Conservation (phyloP, 92 coral and sea anemone species). For the Ricordea florida region DNA sequence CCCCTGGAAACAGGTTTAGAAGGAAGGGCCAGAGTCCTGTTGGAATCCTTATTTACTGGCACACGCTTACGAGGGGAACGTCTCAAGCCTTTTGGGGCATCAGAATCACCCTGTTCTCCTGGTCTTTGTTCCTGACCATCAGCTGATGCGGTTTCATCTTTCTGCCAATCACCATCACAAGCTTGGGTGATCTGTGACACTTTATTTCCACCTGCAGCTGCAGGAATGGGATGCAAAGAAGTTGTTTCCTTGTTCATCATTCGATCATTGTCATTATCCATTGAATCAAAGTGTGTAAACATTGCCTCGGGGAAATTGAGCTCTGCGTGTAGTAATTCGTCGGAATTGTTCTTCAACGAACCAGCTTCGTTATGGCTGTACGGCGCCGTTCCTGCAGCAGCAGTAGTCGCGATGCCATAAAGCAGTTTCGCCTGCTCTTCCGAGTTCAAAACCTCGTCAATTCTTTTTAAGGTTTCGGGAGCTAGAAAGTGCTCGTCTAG, state of each 20-base stretch:
- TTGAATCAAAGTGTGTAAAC: conserved; percentile 30
- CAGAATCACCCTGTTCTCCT: neutral
- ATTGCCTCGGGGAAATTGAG: conserved; percentile 36
- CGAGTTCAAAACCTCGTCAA: conserved; percentile 66
- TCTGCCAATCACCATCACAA: neutral
- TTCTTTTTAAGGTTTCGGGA: conserved; percentile 76
- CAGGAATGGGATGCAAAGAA: too few species aligned
- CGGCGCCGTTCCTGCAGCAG: too few species aligned
- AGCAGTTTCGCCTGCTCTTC: conserved; percentile 16
- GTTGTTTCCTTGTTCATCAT: too few species aligned
- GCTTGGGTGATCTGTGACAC: too few species aligned
- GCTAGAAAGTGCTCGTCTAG: conserved; percentile 65
- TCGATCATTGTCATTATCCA: conserved; percentile 25
- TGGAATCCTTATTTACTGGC: conserved; percentile 16
- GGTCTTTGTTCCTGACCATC: neutral
- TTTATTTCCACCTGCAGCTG: too few species aligned
- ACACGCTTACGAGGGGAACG: conserved; percentile 32
- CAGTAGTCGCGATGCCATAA: conserved; percentile 55
- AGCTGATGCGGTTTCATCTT: neutral
- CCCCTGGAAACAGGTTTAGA: conserved; percentile 26
- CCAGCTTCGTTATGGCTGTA: too few species aligned
- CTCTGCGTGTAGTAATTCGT: conserved; percentile 12
- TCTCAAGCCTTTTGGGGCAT: neutral
- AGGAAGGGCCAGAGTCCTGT: neutral
- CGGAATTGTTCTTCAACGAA: conserved; percentile 13